phyloP scores from a whole-genome alignment of 2,888 invertebrate species.

The Ophraella communa region DNA sequence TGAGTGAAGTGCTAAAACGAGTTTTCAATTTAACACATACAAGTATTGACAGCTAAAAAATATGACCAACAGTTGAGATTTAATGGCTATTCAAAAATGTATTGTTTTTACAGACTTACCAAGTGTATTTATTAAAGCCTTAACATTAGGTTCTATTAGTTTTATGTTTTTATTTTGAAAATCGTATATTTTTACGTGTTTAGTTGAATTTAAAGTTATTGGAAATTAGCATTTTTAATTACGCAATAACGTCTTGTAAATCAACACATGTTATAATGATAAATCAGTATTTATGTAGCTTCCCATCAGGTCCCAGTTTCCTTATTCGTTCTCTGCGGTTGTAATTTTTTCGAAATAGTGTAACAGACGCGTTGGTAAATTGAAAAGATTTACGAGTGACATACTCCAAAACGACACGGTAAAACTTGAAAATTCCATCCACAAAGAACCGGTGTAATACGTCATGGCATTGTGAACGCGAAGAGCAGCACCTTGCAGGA shows the following conservation, averaged over 20 bases:
- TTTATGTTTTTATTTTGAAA: too few species aligned
- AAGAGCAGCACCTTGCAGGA: conserved; percentile 58
- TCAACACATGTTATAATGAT: neutral
- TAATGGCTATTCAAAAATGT: too few species aligned
- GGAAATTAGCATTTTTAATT: neutral
- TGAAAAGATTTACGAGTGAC: conserved; percentile 30
- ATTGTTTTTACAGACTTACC: too few species aligned
- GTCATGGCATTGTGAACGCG: conserved; percentile 56
- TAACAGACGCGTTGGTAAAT: conserved; percentile 22
- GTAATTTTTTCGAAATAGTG: conserved; percentile 5
- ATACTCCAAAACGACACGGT: conserved; percentile 27
- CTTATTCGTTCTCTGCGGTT: conserved; percentile 6
- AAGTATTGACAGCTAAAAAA: too few species aligned
- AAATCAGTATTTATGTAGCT: neutral
- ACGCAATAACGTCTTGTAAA: neutral
- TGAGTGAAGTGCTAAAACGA: too few species aligned
- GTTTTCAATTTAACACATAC: too few species aligned
- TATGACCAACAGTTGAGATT: too few species aligned
- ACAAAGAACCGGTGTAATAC: conserved; percentile 59
- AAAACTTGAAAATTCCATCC: conserved; percentile 50
- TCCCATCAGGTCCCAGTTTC: conserved; percentile 1
- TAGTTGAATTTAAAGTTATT: too few species aligned
- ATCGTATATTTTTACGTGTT: too few species aligned
- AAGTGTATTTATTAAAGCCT: too few species aligned
- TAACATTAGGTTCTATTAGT: too few species aligned